Evolutionary conservation across 2,113 vertebrate genomes (phyloP).

Genomic region (Ctenomys sociabilis): DNA sequence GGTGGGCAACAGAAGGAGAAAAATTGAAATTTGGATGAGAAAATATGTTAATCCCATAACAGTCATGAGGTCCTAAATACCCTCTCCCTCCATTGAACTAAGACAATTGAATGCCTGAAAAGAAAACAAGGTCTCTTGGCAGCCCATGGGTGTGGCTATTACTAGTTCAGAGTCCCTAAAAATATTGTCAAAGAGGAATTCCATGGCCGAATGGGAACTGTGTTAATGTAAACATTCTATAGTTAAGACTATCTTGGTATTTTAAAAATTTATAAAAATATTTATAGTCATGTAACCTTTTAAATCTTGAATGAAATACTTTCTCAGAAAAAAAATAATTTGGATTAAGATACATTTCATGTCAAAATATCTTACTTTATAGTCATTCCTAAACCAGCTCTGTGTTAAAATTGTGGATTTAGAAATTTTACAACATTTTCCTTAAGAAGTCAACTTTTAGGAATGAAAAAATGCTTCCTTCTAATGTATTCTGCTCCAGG

Average conservation of each 20-base stretch:
- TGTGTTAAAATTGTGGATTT: neutral
- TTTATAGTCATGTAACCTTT: neutral
- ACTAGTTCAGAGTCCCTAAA: neutral
- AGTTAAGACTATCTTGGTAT: neutral
- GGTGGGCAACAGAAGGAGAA: neutral
- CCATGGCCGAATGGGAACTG: neutral
- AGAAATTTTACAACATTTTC: slow-evolving; percentile 9
- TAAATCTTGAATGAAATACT: neutral
- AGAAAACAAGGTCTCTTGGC: neutral
- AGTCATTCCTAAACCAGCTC: neutral
- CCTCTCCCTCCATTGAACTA: neutral
- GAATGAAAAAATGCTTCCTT: neutral
- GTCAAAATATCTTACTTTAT: neutral
- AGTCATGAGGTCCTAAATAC: neutral
- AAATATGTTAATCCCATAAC: slow-evolving; percentile 16
- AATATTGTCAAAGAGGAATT: neutral
- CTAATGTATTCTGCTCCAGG: neutral
- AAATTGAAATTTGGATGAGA: neutral
- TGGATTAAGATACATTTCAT: neutral
- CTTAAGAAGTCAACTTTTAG: neutral
- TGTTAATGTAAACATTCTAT: neutral
- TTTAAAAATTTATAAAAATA: neutral
- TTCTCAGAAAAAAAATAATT: slow-evolving; percentile 17
- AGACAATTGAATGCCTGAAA: slow-evolving; percentile 6
- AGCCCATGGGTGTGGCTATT: neutral